phyloP scores from a whole-genome alignment of 2,888 invertebrate species.

The Nycteola revayana region DNA sequence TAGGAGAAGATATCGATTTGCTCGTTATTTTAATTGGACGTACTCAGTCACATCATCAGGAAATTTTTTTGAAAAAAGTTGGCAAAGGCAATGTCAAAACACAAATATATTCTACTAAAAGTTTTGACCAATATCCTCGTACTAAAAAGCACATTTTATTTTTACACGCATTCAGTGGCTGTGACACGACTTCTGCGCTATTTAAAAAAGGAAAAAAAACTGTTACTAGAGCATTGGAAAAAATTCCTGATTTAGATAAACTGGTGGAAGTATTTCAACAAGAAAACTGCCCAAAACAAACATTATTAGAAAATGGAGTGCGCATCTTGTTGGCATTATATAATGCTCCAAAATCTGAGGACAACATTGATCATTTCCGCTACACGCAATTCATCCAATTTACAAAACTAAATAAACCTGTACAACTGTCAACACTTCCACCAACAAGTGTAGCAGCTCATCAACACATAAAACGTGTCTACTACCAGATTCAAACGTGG shows the following conservation, averaged over 20 bases:
- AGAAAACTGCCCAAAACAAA: conserved; percentile 44
- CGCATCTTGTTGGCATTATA: conserved; percentile 41
- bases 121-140: conserved; percentile 42
- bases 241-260: conserved; percentile 34
- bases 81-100: conserved; percentile 47
- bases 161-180: conserved; percentile 33
- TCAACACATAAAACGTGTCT: conserved; percentile 38
- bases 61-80: conserved; percentile 36
- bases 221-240: conserved; percentile 1
- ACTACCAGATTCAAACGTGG: conserved; percentile 35
- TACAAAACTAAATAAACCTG: conserved; percentile 42
- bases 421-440: conserved; percentile 40
- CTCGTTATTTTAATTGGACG: conserved; percentile 47
- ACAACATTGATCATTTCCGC: conserved; percentile 24
- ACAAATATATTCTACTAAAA: conserved; percentile 43
- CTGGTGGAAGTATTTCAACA: conserved; percentile 32
- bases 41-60: conserved; percentile 30
- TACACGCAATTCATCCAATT: conserved; percentile 36
- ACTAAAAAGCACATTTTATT: conserved; percentile 31
- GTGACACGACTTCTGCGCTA: conserved; percentile 35
- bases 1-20: conserved; percentile 51
- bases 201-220: conserved; percentile 21
- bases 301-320: conserved; percentile 32
- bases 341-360: conserved; percentile 42
- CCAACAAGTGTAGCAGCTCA: conserved; percentile 42